Base-by-base conservation (phyloP, 1,140 invertebrate genomes). In the Drosophila fuyamai region DNA sequence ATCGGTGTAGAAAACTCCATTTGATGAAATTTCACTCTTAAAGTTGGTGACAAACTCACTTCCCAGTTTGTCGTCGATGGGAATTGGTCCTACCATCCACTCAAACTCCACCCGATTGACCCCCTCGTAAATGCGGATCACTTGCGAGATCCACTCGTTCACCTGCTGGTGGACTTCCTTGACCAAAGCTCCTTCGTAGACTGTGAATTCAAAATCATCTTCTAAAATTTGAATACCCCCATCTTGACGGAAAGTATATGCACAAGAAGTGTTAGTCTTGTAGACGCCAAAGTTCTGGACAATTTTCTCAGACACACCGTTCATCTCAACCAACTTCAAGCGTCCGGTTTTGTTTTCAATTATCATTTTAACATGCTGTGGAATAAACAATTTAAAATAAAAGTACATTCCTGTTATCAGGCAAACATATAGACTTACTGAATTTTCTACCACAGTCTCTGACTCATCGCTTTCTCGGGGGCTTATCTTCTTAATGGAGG, bases 51-150 rank as follows among this genome's bases (percentile, higher is more conserved):
- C 94, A 6, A 98, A 94, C 93, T 99, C 98, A 91, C 97, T 97
- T 0, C 97, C 97, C 50, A 94, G 86, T 0, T 93, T 89, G 81
- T 97, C 96, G 0, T 79, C 93, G n/a, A 97, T 93, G 6, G 98
- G 97, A 71, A 99, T 97, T 0, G 98, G 98, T 41, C 98, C 98
- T 65, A 99, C 94, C 2, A 98, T 93, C 97, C 97, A 99, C 80
- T 99, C 96, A 57, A 99, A 95, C 93, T 99, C 98, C 0, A 97
- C 93, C 43, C 94, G 93, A 54, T 95, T 94, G 43, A 95, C 93
- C 9, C 92, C 93, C 1, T 94, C 93, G 71, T 97, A 97, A 0
- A 98, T 81, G 60, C 98, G 93, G 29, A 98, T 94, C 0, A 96
- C 94, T 93, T 98, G 96, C 27, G 95, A 96, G 1, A 97, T 93